Evolutionary conservation across 2,113 vertebrate species (phyloP).

Genomic region (Leuciscus idus): DNA sequence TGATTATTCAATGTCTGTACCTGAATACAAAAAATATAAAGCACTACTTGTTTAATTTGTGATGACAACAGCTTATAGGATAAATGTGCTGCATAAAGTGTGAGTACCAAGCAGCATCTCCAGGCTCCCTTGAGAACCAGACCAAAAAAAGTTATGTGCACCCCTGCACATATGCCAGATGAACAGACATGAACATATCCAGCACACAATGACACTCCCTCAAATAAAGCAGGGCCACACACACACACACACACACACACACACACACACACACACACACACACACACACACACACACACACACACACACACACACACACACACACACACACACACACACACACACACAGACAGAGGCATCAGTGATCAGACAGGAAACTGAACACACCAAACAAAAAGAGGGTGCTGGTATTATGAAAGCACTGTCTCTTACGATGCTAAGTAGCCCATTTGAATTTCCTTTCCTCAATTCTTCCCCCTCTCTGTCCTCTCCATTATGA

Average conservation of each 20-base stretch:
- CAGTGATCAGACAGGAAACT: background rate
- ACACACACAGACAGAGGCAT: background rate
- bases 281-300: background rate
- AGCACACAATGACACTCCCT: background rate
- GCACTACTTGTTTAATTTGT: too few species aligned
- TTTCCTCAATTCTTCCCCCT: background rate
- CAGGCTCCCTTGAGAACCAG: too few species aligned
- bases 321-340: conserved; percentile 2
- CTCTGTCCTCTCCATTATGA: background rate
- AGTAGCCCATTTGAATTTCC: background rate
- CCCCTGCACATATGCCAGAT: too few species aligned
- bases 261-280: background rate
- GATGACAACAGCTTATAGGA: too few species aligned
- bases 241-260: conserved; percentile 1
- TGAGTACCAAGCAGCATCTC: too few species aligned
- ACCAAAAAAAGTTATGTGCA: too few species aligned
- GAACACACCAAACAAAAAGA: background rate
- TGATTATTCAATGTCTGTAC: too few species aligned
- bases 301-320: background rate
- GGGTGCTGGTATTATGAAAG: background rate
- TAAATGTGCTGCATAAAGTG: too few species aligned
- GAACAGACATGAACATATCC: background rate
- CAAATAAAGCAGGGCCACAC: background rate
- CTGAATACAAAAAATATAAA: too few species aligned
- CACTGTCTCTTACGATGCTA: background rate